Conservation (phyloP, 2,888 invertebrate species). For the Helicoverpa assulta region DNA sequence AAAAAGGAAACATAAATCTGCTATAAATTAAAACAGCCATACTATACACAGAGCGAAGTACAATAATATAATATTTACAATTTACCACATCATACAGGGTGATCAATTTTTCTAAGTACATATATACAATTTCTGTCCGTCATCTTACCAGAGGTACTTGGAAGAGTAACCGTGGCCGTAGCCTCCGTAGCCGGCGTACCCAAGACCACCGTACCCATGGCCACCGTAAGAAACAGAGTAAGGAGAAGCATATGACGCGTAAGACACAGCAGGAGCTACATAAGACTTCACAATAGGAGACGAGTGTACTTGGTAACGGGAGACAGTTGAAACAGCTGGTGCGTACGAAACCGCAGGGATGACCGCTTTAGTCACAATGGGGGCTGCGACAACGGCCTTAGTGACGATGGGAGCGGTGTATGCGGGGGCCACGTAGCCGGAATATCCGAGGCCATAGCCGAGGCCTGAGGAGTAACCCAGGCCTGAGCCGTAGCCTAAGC, state of each 20-base stretch:
- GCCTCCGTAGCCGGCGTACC: slow-evolving; percentile 27
- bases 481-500: slow-evolving; percentile 61
- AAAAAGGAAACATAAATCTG: slow-evolving; percentile 27
- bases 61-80: slow-evolving; percentile 26
- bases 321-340: slow-evolving; percentile 73
- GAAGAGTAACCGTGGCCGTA: slow-evolving; percentile 44
- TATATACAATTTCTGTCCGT: not conserved
- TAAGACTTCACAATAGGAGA: slow-evolving; percentile 60
- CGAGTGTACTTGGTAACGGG: slow-evolving; percentile 74
- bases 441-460: slow-evolving; percentile 66
- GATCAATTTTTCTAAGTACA: slow-evolving; percentile 3
- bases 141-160: slow-evolving; percentile 72
- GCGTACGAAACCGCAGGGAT: slow-evolving; percentile 68
- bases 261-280: slow-evolving; percentile 56
- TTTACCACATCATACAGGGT: slow-evolving; percentile 33
- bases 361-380: slow-evolving; percentile 65
- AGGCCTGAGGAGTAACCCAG: slow-evolving; percentile 64
- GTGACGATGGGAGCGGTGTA: slow-evolving; percentile 65
- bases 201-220: slow-evolving; percentile 30
- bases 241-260: slow-evolving; percentile 55
- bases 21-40: slow-evolving; percentile 50
- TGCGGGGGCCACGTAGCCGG: slow-evolving; percentile 63
- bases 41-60: slow-evolving; percentile 26
- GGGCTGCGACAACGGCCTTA: slow-evolving; percentile 58
- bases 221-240: slow-evolving; percentile 38